These are phyloP conservation scores for Pseudomugil gertrudae DNA, from an alignment of 2,797 vertebrate genomes.

Conservation along the genomic window DNA sequence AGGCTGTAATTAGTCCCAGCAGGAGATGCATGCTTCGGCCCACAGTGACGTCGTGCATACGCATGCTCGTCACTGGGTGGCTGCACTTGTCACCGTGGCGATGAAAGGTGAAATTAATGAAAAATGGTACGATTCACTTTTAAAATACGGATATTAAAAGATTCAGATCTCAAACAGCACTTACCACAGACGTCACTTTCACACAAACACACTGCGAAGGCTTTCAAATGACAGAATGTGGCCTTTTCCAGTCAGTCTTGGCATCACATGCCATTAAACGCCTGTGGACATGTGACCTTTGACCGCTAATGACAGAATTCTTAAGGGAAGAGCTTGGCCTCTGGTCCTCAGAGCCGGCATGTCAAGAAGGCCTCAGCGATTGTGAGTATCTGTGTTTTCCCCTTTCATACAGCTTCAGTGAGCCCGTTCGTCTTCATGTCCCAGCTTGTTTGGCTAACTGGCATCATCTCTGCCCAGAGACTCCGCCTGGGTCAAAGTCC, in stretches of 20 bases:
- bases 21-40: no score
- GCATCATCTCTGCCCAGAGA: conserved; percentile 4
- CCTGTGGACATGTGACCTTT: conserved; percentile 51
- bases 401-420: background rate
- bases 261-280: conserved; percentile 25
- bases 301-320: conserved; percentile 45
- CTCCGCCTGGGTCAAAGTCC: background rate
- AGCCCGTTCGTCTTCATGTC: conserved; percentile 17
- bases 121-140: no score
- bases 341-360: conserved; percentile 34
- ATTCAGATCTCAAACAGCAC: background rate
- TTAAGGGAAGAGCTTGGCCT: conserved; percentile 46
- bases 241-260: conserved; percentile 37
- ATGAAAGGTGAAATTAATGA: no score
- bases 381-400: background rate
- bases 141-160: no score
- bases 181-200: background rate
- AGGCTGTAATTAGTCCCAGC: no score
- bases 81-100: no score
- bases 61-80: no score
- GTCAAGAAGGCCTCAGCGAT: conserved; percentile 13
- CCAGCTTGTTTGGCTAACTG: conserved; percentile 32
- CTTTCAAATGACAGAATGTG: conserved; percentile 12
- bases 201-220: conserved; percentile 14
- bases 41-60: no score